Evolutionary conservation across 1,140 invertebrate genomes (phyloP).

Genomic region (Oscheius sp.): DNA sequence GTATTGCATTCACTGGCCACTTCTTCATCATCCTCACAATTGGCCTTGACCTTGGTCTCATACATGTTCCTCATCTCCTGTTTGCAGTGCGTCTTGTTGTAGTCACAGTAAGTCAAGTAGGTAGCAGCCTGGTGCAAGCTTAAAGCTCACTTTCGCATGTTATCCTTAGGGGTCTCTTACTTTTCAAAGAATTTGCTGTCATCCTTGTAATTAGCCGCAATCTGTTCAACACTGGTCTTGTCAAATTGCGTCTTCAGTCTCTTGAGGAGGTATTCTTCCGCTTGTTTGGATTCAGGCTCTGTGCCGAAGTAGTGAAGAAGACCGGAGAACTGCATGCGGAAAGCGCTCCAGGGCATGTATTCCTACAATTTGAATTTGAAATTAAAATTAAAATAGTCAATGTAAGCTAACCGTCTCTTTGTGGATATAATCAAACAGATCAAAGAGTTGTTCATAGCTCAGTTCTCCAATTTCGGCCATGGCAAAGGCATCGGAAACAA

Average conservation of each 20-base stretch:
- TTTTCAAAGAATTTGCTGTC: constrained; percentile 21
- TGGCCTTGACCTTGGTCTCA: constrained; percentile 9
- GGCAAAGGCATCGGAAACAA: constrained; percentile 28
- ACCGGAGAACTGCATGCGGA: neutral
- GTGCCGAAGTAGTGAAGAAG: constrained; percentile 7
- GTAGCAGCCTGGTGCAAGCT: neutral
- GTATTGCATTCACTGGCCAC: no score
- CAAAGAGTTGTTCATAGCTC: constrained; percentile 8
- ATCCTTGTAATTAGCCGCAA: constrained; percentile 15
- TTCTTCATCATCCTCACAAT: no score
- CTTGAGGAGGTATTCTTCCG: neutral
- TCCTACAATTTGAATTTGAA: neutral
- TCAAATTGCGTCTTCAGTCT: neutral
- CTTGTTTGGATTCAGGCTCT: constrained; percentile 3
- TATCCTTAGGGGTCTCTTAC: constrained; percentile 2
- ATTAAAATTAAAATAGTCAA: neutral
- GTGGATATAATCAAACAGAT: neutral
- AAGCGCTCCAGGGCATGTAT: constrained; percentile 6
- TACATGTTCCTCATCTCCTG: constrained; percentile 1
- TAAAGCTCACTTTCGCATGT: neutral
- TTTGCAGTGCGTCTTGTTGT: neutral
- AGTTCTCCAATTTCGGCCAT: constrained; percentile 17
- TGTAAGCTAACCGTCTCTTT: neutral
- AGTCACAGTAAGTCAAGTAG: neutral
- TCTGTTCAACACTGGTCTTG: neutral